Percentiles rank a stretch among this genome's conserved stretches.
phyloP scores from a whole-genome alignment of 2,113 vertebrate species.

The Hydrochoerus hydrochaeris region DNA sequence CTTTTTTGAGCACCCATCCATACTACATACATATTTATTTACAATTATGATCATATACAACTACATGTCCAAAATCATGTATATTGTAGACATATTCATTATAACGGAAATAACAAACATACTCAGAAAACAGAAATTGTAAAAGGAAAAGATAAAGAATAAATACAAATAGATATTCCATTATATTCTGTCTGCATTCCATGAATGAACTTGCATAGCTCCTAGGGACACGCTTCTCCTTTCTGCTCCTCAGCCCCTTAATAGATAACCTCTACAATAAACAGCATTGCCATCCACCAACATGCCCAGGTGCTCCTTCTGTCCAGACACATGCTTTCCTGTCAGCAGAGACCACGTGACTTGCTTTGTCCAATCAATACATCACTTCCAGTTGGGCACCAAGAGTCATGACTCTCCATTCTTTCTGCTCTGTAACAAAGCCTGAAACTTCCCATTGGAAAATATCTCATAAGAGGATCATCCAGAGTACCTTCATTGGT shows the following conservation, averaged over 20 bases:
- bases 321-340: background rate
- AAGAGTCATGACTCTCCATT: background rate
- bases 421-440: background rate
- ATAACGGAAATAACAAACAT: conserved; percentile 60
- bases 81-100: conserved; percentile 56
- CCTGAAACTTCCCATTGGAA: background rate
- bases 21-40: conserved; percentile 59
- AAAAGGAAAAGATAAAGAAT: conserved; percentile 12
- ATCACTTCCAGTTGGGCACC: background rate
- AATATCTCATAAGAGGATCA: background rate
- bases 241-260: background rate
- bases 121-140: conserved; percentile 58
- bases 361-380: background rate
- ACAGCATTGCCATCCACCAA: background rate
- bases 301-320: background rate
- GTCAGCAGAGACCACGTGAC: background rate
- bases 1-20: background rate
- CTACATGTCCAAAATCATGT: conserved; percentile 52
- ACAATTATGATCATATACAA: conserved; percentile 59
- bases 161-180: background rate
- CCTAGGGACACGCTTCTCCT: background rate
- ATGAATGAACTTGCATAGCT: fast-evolving
- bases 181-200: background rate
- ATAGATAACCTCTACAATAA: background rate
- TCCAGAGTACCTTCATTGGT: background rate